Evolutionary conservation across 2,113 vertebrate genomes (phyloP).

Genomic region (Cnemophilus loriae): DNA sequence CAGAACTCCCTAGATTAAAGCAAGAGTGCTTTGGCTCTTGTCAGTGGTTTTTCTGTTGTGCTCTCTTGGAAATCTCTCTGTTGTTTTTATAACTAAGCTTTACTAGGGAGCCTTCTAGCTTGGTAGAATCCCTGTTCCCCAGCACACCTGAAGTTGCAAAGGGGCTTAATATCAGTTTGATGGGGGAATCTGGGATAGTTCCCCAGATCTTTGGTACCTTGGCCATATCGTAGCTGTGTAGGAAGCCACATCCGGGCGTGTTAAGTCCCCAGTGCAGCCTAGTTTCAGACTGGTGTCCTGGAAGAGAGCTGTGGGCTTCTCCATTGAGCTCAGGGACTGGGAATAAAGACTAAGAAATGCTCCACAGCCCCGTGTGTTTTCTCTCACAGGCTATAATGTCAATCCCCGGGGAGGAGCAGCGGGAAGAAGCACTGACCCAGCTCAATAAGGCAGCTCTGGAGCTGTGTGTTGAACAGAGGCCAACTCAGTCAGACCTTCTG

Average conservation of each 20-base stretch:
- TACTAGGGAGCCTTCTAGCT: background rate
- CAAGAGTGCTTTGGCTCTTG: background rate
- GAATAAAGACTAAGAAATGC: background rate
- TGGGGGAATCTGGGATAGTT: background rate
- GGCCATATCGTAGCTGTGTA: background rate
- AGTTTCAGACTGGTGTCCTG: background rate
- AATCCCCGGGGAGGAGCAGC: conserved; percentile 58
- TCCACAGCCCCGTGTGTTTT: background rate
- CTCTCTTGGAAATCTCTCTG: background rate
- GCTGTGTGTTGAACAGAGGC: conserved; percentile 62
- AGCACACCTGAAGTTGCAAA: background rate
- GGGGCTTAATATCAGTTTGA: background rate
- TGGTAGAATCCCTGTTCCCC: background rate
- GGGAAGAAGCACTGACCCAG: conserved; percentile 68
- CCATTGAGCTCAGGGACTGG: background rate
- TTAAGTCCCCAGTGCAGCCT: background rate
- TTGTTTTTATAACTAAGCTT: background rate
- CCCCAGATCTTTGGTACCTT: background rate
- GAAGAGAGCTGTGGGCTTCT: background rate
- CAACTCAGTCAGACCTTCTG: conserved; percentile 45
- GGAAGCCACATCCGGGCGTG: background rate
- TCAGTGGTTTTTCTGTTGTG: background rate
- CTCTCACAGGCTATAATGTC: conserved; percentile 68
- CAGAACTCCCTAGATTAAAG: background rate
- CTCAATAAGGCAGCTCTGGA: conserved; percentile 75